Percentiles rank a stretch among this genome's conserved stretches.
phyloP scores from a whole-genome alignment of 2,113 vertebrate species.

The Mixornis gularis region DNA sequence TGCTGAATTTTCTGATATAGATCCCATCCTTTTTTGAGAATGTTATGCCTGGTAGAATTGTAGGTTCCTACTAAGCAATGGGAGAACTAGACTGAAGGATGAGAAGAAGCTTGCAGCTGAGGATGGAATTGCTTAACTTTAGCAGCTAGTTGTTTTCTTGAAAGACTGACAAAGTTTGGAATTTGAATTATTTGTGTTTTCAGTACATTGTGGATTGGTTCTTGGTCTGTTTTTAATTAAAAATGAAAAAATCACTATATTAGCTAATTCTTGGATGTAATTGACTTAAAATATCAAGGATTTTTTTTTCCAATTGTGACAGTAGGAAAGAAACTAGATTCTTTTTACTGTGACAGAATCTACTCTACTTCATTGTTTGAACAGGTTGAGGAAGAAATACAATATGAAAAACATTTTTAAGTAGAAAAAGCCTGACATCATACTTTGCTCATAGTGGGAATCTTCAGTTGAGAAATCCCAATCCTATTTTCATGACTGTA shows the following conservation, averaged over 20 bases:
- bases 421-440: neutral
- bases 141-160: neutral
- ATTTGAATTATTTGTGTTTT: neutral
- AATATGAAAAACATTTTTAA: neutral
- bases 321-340: neutral
- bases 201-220: neutral
- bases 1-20: neutral
- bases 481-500: neutral
- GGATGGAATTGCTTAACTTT: neutral
- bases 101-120: neutral
- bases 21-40: neutral
- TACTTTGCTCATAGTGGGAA: neutral
- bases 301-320: neutral
- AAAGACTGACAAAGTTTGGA: neutral
- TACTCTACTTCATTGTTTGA: neutral
- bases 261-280: neutral
- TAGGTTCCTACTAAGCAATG: neutral
- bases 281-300: neutral
- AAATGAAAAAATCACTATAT: neutral
- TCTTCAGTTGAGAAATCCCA: neutral
- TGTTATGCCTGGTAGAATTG: neutral
- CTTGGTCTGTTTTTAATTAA: neutral
- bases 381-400: neutral
- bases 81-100: neutral
- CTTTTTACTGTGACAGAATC: neutral